Evolutionary conservation across 2,797 vertebrate species (phyloP).

Genomic region (Sylvia borin): DNA sequence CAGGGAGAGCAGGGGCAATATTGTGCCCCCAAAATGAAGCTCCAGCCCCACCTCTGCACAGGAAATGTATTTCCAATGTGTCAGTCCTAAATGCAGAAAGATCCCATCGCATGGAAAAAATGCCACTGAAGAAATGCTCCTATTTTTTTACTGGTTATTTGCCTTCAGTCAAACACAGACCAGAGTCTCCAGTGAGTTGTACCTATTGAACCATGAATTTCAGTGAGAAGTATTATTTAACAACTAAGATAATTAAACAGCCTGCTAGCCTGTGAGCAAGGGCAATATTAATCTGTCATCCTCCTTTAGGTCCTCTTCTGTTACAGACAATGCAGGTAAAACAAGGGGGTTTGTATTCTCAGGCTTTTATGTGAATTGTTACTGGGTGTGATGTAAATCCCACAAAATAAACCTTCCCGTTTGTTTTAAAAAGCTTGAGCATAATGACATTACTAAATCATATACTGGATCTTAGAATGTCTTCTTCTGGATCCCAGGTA

Average conservation of each 20-base stretch:
- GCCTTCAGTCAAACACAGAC: not conserved
- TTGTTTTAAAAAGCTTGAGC: not conserved
- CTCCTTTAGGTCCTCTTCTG: not conserved
- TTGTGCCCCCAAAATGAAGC: not conserved
- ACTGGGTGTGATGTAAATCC: not conserved
- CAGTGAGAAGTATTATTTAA: constrained; percentile 6
- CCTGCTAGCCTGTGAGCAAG: not conserved
- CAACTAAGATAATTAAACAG: not conserved
- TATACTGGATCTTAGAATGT: not conserved
- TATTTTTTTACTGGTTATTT: not conserved
- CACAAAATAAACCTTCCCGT: not conserved
- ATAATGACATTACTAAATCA: not conserved
- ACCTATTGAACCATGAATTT: not conserved
- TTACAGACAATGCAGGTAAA: not conserved
- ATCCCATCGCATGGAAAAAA: not conserved
- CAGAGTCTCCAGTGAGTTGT: not conserved
- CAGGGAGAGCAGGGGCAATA: rapidly evolving
- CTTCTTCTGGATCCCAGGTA: not conserved
- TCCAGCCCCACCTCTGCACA: not conserved
- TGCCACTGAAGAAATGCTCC: not conserved
- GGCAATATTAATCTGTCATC: not conserved
- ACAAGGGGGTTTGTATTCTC: not conserved
- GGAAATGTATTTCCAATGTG: not conserved
- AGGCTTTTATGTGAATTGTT: not conserved
- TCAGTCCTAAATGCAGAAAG: not conserved